phyloP scores from a whole-genome alignment of 64 coral and sea anemone species.

The Acropora tenuis region DNA sequence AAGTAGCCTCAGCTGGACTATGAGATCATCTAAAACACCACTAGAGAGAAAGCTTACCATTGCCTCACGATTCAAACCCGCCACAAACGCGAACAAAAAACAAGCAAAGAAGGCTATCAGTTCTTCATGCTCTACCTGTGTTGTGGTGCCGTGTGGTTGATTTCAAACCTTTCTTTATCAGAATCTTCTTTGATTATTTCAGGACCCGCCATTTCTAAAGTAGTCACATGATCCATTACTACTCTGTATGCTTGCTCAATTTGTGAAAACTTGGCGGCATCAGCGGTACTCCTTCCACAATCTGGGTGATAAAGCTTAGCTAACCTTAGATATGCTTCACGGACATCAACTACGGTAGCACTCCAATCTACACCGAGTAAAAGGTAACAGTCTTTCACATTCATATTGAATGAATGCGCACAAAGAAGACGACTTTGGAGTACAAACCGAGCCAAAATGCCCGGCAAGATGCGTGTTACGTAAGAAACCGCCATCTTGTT shows the following conservation, averaged over 20 bases:
- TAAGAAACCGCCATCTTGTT: neutral
- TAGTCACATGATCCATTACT: conserved; percentile 43
- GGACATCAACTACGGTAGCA: conserved; percentile 37
- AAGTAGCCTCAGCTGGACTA: neutral
- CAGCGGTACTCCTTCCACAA: conserved; percentile 55
- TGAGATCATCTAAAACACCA: neutral
- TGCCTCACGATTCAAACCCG: too few species aligned
- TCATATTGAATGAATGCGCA: neutral
- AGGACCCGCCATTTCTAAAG: neutral
- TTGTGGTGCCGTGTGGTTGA: conserved; percentile 65
- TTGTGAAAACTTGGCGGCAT: conserved; percentile 40
- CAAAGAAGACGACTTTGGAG: neutral
- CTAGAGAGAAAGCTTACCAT: neutral
- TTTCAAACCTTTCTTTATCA: conserved; percentile 45
- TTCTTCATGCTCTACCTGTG: conserved; percentile 35
- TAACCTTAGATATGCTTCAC: conserved; percentile 16
- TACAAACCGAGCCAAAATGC: neutral
- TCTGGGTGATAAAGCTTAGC: conserved; percentile 39
- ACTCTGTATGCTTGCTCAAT: conserved; percentile 59
- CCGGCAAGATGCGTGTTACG: neutral
- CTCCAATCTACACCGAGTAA: conserved; percentile 26
- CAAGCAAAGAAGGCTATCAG: too few species aligned
- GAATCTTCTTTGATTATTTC: conserved; percentile 24
- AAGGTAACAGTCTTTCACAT: conserved; percentile 43
- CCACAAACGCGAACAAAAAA: too few species aligned